Conservation (phyloP, 2,113 vertebrate genomes). For the Hippopotamus amphibius region DNA sequence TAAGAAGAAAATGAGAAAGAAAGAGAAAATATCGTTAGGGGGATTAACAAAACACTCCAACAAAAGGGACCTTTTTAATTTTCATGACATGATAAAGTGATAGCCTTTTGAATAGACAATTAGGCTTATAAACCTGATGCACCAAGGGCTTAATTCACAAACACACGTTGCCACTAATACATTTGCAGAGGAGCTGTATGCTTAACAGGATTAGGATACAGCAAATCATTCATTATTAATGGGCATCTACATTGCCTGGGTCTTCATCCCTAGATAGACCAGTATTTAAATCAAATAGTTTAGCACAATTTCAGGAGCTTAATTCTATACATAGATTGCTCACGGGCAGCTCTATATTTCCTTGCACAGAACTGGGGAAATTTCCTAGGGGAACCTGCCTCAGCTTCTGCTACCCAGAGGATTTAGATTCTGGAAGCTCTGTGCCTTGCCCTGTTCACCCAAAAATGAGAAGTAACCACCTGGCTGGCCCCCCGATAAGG, state of each 20-base stretch:
- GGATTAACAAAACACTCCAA: constrained; percentile 82
- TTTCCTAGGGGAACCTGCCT: neutral
- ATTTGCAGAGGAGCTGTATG: constrained; percentile 64
- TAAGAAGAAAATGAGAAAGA: constrained; percentile 81
- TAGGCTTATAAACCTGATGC: constrained; percentile 79
- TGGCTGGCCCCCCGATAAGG: neutral
- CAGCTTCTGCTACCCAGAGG: neutral
- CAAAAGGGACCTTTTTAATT: constrained; percentile 82
- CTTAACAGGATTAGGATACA: constrained; percentile 83
- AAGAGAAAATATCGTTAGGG: constrained; percentile 79
- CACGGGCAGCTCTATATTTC: neutral
- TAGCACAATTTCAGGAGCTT: constrained; percentile 76
- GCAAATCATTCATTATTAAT: constrained; percentile 81
- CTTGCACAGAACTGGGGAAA: neutral
- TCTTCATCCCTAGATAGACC: constrained; percentile 73
- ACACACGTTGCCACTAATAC: constrained; percentile 74
- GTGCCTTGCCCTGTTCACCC: neutral
- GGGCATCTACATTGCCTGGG: constrained; percentile 66
- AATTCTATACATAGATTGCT: constrained; percentile 56
- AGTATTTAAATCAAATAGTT: constrained; percentile 82
- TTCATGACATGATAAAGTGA: constrained; percentile 81
- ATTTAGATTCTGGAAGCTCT: neutral
- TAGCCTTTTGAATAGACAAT: constrained; percentile 84
- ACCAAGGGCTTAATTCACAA: constrained; percentile 79
- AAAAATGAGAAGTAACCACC: neutral